phyloP scores from a whole-genome alignment of 2,113 vertebrate species.

The Camelus bactrianus region DNA sequence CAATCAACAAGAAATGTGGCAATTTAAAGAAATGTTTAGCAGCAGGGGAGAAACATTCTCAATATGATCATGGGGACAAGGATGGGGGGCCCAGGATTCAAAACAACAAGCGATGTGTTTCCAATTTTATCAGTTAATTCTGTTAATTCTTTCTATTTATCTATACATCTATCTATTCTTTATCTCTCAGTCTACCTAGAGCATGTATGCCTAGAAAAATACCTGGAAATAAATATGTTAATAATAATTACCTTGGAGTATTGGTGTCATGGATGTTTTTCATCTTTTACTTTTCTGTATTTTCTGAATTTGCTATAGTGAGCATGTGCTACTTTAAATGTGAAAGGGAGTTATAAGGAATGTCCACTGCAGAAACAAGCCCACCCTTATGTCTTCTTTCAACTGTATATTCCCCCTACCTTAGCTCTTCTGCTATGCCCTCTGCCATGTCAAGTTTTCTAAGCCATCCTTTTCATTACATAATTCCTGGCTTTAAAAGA shows the following conservation, averaged over 20 bases:
- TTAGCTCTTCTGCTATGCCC: not conserved
- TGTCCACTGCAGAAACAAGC: not conserved
- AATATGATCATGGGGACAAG: not conserved
- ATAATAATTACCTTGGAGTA: not conserved
- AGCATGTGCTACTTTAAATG: not conserved
- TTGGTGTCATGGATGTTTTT: not conserved
- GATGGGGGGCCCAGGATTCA: not conserved
- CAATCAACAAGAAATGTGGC: not conserved
- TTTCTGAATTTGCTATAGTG: not conserved
- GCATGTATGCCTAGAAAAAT: not conserved
- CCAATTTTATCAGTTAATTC: not conserved
- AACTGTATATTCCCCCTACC: not conserved
- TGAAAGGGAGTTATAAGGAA: not conserved
- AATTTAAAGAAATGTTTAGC: constrained; percentile 21
- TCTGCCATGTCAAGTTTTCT: not conserved
- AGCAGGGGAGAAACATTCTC: not conserved
- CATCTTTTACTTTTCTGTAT: not conserved
- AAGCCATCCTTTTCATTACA: not conserved
- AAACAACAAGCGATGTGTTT: not conserved
- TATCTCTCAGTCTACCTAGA: not conserved
- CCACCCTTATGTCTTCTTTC: not conserved
- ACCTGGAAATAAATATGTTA: not conserved
- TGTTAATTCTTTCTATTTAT: too few relatives aligned
- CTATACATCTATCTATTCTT: not conserved
- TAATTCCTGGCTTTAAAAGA: not conserved